Base-by-base conservation (phyloP, 2,113 vertebrate species). In the Pterocles orientalis region DNA sequence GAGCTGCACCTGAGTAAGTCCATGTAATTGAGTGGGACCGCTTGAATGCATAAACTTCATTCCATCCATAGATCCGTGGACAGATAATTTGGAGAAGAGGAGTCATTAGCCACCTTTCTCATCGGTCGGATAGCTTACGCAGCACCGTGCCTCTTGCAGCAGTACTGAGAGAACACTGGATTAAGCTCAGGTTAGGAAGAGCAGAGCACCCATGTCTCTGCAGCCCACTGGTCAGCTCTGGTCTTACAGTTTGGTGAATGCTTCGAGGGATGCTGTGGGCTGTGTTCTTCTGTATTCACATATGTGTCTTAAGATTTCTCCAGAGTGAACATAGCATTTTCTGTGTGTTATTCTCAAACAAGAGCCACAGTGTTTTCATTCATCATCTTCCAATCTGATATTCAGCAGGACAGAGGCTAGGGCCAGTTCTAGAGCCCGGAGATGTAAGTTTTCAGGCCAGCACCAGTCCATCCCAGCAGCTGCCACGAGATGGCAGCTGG, bases 401-500 rank as follows among this genome's bases (percentile, higher is more conserved):
- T 1, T 12, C 25, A 31, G 39, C 33, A n/a, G 65, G 34, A 13
- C 2, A 33, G 34, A 47, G 51, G 16, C 21, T 1, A 33, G 56
- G 9, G 43, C n/a, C 43, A 29, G 26, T 1, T 21, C 24, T 18
- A 29, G 70, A 45, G 82, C 71, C 70, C 53, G n/a, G 18, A 28
- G 60, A 51, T 0, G 2, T 3, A 2, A n/a, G 9, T 8, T 82
- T 54, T n/a, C 1, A 14, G 76, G 64, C 4, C 54, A 26, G 68
- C 68, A 23, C 34, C 39, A 16, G 95, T 47, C 84, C 97, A 95
- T 97, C 50, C 95, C 94, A 87, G 90, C 6, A 94, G 79, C 88
- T 28, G 48, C 98, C 98, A 97, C 98, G 88, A 98, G 98, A 68
- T 98, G 98, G 98, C 98, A 97, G 89, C 95, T 90, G 5, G 93